A percentile compares a stretch with the other conserved stretches of the same genome.
Evolutionary conservation across 2,888 invertebrate species (phyloP).

Genomic region (Cephus sareptanus): DNA sequence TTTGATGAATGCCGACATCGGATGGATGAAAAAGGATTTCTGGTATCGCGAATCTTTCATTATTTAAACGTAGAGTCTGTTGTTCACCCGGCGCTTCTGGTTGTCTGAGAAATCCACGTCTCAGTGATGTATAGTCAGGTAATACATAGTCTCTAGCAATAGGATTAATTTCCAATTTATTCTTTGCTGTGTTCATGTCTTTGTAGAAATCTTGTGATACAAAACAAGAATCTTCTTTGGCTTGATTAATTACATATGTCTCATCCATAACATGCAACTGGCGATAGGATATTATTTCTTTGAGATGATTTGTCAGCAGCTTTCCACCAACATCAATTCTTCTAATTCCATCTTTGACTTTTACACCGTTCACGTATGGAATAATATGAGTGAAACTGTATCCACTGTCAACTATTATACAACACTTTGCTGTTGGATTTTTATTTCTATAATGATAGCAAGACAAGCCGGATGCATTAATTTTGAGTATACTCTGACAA

Average conservation of each 20-base stretch:
- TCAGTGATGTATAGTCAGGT: constrained; percentile 93
- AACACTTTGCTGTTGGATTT: constrained; percentile 71
- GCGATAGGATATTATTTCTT: constrained; percentile 95
- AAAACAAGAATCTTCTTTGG: constrained; percentile 97
- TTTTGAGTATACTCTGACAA: constrained; percentile 82
- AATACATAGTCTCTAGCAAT: constrained; percentile 92
- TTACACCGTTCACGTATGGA: constrained; percentile 82
- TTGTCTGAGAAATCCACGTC: constrained; percentile 79
- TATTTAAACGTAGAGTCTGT: constrained; percentile 88
- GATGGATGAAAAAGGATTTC: constrained; percentile 95
- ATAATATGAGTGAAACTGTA: constrained; percentile 96
- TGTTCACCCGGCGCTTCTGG: constrained; percentile 69
- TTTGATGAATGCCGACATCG: constrained; percentile 90
- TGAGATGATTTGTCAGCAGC: constrained; percentile 95
- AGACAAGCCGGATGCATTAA: constrained; percentile 84
- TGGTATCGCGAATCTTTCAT: constrained; percentile 94
- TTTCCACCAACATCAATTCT: constrained; percentile 97
- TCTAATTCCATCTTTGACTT: constrained; percentile 76
- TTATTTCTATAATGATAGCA: constrained; percentile 76
- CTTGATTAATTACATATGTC: constrained; percentile 97
- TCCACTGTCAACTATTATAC: constrained; percentile 91
- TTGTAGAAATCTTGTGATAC: constrained; percentile 85
- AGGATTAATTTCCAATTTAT: constrained; percentile 72
- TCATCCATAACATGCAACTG: constrained; percentile 99
- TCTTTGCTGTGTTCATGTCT: constrained; percentile 80